Evolutionary conservation across 92 coral and sea anemone genomes (phyloP).

Genomic region (Scolanthus callimorphus): DNA sequence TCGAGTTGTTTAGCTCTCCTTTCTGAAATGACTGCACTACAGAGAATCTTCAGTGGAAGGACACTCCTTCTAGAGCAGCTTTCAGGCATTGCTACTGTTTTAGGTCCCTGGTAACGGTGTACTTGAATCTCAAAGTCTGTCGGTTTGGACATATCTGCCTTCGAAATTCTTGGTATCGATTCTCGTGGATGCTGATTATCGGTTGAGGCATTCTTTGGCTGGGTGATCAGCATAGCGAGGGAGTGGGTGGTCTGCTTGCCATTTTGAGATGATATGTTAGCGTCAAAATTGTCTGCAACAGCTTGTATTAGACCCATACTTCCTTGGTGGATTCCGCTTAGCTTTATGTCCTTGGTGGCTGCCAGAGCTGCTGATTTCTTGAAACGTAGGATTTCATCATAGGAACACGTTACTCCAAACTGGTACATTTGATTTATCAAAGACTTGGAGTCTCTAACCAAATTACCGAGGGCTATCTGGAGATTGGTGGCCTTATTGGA

Average conservation of each 20-base stretch:
- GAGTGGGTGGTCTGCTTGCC: conserved; percentile 56
- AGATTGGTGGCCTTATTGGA: conserved; percentile 46
- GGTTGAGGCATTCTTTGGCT: conserved; percentile 29
- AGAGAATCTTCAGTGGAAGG: conserved; percentile 58
- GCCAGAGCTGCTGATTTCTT: conserved; percentile 59
- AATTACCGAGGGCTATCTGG: conserved; percentile 49
- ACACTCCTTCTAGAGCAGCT: conserved; percentile 33
- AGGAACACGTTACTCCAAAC: conserved; percentile 53
- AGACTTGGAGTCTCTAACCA: conserved; percentile 30
- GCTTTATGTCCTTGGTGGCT: conserved; percentile 31
- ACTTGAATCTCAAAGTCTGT: conserved; percentile 40
- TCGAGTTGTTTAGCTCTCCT: conserved; percentile 54
- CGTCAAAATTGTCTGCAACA: conserved; percentile 69
- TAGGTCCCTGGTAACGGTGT: conserved; percentile 57
- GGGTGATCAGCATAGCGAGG: conserved; percentile 41
- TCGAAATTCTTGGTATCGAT: conserved; percentile 42
- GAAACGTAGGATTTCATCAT: conserved; percentile 61
- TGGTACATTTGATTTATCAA: conserved; percentile 39
- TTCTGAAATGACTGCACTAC: conserved; percentile 25
- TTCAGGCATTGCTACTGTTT: conserved; percentile 48
- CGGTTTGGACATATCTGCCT: conserved; percentile 36
- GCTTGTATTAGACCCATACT: conserved; percentile 39
- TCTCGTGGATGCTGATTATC: conserved; percentile 19
- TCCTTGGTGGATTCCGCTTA: conserved; percentile 41
- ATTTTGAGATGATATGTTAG: conserved; percentile 56